Conservation (phyloP, 2,113 vertebrate genomes). For the Empidonax traillii region DNA sequence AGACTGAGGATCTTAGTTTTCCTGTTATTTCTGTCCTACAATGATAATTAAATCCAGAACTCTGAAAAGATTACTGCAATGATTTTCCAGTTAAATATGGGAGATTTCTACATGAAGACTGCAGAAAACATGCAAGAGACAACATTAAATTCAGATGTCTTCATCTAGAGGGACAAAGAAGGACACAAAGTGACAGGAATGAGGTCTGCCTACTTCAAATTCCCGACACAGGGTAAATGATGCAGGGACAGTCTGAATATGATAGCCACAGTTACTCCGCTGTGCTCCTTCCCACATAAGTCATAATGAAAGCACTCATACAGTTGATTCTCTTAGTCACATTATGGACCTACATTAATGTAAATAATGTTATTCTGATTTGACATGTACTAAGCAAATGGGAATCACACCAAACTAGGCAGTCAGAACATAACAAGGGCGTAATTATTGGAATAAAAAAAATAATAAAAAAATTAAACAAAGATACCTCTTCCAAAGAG, state of each 20-base stretch:
- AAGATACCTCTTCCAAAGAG: not conserved
- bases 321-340: not conserved
- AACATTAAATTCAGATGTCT: not conserved
- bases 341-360: not conserved
- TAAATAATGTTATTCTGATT: not conserved
- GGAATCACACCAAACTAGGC: not conserved
- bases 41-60: conserved; percentile 7
- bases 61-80: not conserved
- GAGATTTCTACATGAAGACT: not conserved
- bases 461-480: not conserved
- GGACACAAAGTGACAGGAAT: not conserved
- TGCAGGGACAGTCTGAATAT: not conserved
- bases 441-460: not conserved
- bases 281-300: not conserved
- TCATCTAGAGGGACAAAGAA: not conserved
- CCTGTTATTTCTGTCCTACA: not conserved
- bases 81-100: not conserved
- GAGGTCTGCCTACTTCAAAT: not conserved
- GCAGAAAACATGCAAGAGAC: not conserved
- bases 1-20: not conserved
- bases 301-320: not conserved
- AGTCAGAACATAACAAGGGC: not conserved
- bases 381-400: not conserved
- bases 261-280: not conserved
- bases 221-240: not conserved